Base-by-base conservation (phyloP, 2,113 vertebrate genomes). In the Pygoscelis antarcticus region DNA sequence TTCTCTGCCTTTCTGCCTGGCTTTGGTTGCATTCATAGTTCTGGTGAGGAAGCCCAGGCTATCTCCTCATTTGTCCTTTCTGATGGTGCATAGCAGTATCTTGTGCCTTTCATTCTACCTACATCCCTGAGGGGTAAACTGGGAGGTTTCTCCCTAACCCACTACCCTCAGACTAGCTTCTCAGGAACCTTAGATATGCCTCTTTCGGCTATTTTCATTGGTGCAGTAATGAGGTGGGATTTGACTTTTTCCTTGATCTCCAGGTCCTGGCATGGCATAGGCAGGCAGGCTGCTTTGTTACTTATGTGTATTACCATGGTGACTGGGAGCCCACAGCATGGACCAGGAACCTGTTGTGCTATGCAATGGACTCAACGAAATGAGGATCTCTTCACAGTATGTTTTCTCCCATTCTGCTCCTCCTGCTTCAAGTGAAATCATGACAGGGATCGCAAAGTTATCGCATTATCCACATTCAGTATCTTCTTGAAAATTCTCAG, bases 251-350 rank as follows among this genome's bases (percentile, higher is more conserved):
- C 25, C 58, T 80, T 61, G 9, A 34, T 76, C 44, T 68, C 29
- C 30, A 34, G 19, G 17, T 47, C 11, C 10, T 91, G 84, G 12
- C 13, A 30, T 34, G 27, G 34, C 38, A 44, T 10, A 82, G 36
- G 11, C 16, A 46, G 34, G 17, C 54, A 79, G 32, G 17, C 47
- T 85, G 26, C 38, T 87, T 72, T 83, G 25, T 81, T 78, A 22
- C 22, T 38, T 84, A 4, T 1, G 3, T 60, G 0, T 47, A 25
- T 72, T 61, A 46, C 32, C 25, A 15, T 2, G 1, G 26, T 52
- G 44, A 11, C 34, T 51, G 36, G 58, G 36, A 92, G 16, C 16
- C 36, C 64, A 52, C 16, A 55, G 46, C 26, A 40, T 4, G 20
- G 38, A 34, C n/a, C 25, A 68, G 55, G 23, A 89, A 32, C 27